A percentile compares a stretch with the other conserved stretches of the same genome.
Conservation (phyloP, 2,113 vertebrate genomes). For the Podiceps cristatus region DNA sequence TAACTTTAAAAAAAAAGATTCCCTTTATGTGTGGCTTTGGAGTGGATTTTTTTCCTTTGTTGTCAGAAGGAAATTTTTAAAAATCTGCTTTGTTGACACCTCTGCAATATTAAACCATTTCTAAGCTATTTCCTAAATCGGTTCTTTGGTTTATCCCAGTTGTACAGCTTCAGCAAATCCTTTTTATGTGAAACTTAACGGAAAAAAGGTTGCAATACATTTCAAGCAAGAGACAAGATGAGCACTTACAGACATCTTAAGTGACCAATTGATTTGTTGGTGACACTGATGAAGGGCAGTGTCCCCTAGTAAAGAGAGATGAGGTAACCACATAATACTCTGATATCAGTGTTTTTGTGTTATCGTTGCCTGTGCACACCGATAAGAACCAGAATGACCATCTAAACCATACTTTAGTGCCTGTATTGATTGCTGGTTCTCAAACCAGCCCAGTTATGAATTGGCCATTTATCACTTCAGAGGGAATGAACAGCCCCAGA, state of each 20-base stretch:
- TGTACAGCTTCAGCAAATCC: slow-evolving; percentile 52
- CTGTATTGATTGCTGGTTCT: slow-evolving; percentile 69
- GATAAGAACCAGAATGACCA: slow-evolving; percentile 61
- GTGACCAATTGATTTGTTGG: slow-evolving; percentile 65
- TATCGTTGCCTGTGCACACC: slow-evolving; percentile 48
- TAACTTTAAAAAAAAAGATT: not conserved
- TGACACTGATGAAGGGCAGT: slow-evolving; percentile 65
- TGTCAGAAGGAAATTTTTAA: slow-evolving; percentile 54
- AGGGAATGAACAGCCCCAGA: slow-evolving; percentile 38
- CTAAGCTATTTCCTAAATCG: slow-evolving; percentile 49
- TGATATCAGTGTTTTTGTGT: slow-evolving; percentile 57
- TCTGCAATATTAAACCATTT: slow-evolving; percentile 63
- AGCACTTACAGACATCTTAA: slow-evolving; percentile 33
- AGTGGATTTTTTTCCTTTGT: slow-evolving; percentile 36
- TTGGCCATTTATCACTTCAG: slow-evolving; percentile 66
- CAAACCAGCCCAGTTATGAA: slow-evolving; percentile 48
- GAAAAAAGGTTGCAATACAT: slow-evolving; percentile 40
- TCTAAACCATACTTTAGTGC: slow-evolving; percentile 41
- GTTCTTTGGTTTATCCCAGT: slow-evolving; percentile 55
- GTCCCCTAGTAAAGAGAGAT: slow-evolving; percentile 54
- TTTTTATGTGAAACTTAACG: slow-evolving; percentile 52
- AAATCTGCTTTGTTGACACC: slow-evolving; percentile 56
- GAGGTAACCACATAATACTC: slow-evolving; percentile 51
- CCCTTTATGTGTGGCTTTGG: not conserved
- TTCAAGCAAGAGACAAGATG: slow-evolving; percentile 46